Conservation (phyloP, 2,797 vertebrate species). For the Galagoides demidoff region DNA sequence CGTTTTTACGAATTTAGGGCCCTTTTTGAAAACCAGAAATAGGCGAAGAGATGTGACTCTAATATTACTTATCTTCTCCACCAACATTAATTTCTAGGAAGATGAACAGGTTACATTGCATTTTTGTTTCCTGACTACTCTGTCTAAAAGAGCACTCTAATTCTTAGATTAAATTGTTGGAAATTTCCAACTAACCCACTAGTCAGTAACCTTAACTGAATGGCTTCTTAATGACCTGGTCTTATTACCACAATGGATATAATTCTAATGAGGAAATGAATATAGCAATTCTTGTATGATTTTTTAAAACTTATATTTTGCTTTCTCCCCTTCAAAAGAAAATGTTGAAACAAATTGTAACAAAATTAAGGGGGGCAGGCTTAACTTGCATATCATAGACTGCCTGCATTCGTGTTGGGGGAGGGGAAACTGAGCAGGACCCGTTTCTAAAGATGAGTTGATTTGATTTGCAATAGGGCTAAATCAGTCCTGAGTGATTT, state of each 20-base stretch:
- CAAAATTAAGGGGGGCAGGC: background rate
- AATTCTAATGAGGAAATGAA: slow-evolving; percentile 24
- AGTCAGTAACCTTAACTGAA: background rate
- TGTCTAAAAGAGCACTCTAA: background rate
- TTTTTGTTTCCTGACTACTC: background rate
- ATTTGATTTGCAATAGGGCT: background rate
- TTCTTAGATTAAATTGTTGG: background rate
- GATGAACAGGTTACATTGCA: background rate
- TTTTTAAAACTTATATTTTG: slow-evolving; percentile 34
- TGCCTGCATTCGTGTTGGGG: background rate
- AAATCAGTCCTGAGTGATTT: background rate
- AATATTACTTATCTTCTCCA: background rate
- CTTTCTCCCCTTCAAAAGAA: background rate
- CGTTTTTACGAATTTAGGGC: background rate
- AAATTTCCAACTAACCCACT: background rate
- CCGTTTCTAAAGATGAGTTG: background rate
- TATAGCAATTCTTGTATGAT: background rate
- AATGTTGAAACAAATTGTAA: background rate
- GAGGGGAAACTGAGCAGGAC: background rate
- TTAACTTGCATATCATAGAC: background rate
- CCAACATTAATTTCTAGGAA: background rate
- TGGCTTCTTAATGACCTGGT: background rate
- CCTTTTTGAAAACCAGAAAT: background rate
- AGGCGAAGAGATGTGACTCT: background rate
- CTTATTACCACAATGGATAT: background rate